Percentiles rank a stretch among this genome's conserved stretches.
phyloP scores from a whole-genome alignment of 1,140 invertebrate genomes.

The Plutomurus gul region DNA sequence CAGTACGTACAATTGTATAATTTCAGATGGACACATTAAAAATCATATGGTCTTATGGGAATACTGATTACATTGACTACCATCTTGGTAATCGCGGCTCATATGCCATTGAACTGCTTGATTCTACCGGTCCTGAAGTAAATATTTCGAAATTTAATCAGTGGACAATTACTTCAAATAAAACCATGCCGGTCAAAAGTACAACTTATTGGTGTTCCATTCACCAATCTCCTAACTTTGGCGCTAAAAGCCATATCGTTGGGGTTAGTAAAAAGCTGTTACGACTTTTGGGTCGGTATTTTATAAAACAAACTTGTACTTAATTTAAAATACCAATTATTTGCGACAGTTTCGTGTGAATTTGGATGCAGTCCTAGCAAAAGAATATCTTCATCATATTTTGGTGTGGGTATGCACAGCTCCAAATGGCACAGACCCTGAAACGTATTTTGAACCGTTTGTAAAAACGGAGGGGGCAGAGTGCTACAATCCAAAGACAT shows the following conservation, averaged over 20 bases:
- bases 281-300: neutral
- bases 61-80: slow-evolving; percentile 6
- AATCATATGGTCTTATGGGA: slow-evolving; percentile 30
- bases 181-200: neutral
- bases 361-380: neutral
- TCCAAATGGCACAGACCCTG: neutral
- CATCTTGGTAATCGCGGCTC: neutral
- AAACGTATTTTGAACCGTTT: neutral
- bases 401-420: neutral
- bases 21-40: slow-evolving; percentile 28
- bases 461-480: neutral
- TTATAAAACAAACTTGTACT: neutral
- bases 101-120: neutral
- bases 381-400: slow-evolving; percentile 31
- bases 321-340: neutral
- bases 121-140: neutral
- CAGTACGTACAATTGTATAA: too few relatives aligned
- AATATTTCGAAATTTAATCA: neutral
- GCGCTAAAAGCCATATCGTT: slow-evolving; percentile 16
- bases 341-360: neutral
- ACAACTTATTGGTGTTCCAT: slow-evolving; percentile 47
- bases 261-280: slow-evolving; percentile 11
- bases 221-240: slow-evolving; percentile 26
- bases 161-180: slow-evolving; percentile 28
- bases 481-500: neutral